Conservation (phyloP, 2,888 invertebrate genomes). For the Physocephala rufipes region DNA sequence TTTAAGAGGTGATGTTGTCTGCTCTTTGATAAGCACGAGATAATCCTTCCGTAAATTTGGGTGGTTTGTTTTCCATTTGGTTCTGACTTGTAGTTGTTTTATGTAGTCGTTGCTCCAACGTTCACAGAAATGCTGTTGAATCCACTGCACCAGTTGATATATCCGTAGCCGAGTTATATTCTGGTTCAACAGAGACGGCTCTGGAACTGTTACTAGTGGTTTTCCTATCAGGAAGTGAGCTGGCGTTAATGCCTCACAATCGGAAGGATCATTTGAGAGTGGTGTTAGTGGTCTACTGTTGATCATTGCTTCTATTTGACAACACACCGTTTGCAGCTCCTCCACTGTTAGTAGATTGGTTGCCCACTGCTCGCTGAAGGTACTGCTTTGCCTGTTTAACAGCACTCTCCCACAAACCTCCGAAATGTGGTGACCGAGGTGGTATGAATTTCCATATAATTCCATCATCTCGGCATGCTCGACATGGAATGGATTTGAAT, state of each 20-base stretch:
- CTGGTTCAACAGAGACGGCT: conserved; percentile 7
- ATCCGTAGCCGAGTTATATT: conserved; percentile 22
- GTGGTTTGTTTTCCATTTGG: conserved; percentile 25
- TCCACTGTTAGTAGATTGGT: conserved; percentile 28
- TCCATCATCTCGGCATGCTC: neutral
- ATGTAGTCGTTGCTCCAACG: conserved; percentile 35
- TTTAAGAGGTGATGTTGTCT: conserved; percentile 25
- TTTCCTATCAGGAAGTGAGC: conserved; percentile 11
- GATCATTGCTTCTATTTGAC: conserved; percentile 48
- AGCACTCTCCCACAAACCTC: conserved; percentile 40
- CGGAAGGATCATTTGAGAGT: conserved; percentile 45
- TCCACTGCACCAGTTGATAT: conserved; percentile 30
- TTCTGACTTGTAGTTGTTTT: conserved; percentile 27
- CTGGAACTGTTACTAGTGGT: conserved; percentile 8
- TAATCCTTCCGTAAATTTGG: conserved; percentile 25
- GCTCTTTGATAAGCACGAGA: conserved; percentile 30
- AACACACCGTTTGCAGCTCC: conserved; percentile 38
- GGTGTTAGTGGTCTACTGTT: conserved; percentile 53
- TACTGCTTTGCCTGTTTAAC: conserved; percentile 40
- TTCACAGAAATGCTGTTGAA: conserved; percentile 39
- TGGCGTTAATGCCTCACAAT: conserved; percentile 24
- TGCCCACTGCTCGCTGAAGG: conserved; percentile 32
- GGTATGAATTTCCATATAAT: conserved; percentile 8
- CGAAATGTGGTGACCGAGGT: conserved; percentile 38
- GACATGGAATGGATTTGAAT: no score